Conservation (phyloP, 2,797 vertebrate species). For the Mionectes olivaceus region DNA sequence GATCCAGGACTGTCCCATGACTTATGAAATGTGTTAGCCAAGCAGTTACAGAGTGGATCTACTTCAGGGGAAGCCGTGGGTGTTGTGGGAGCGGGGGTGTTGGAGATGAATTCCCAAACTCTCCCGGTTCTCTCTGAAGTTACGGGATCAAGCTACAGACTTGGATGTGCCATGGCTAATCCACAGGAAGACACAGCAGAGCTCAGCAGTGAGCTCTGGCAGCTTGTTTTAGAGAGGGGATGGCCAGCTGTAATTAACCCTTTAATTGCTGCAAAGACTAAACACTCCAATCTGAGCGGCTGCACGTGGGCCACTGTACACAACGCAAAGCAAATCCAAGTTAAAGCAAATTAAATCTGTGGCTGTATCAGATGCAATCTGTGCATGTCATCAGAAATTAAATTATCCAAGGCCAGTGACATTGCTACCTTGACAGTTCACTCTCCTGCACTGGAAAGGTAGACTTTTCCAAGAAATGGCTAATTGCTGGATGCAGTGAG, state of each 20-base stretch:
- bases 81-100: neutral
- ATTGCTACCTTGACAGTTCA: neutral
- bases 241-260: neutral
- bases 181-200: neutral
- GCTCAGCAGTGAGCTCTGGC: neutral
- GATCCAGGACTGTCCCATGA: neutral
- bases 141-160: neutral
- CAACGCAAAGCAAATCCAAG: neutral
- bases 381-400: neutral
- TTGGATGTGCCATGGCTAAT: neutral
- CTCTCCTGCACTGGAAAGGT: neutral
- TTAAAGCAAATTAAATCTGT: neutral
- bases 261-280: neutral
- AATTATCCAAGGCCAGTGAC: neutral
- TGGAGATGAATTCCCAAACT: neutral
- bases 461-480: neutral
- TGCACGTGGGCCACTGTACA: rapidly evolving
- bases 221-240: neutral
- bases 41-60: neutral
- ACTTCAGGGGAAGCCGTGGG: neutral
- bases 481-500: neutral
- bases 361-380: neutral
- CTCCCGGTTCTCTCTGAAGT: neutral
- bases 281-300: neutral
- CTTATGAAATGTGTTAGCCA: neutral